Percentiles rank a stretch among this genome's conserved stretches.
These are phyloP conservation scores for Bombycilla garrulus DNA, from an alignment of 2,113 vertebrate species.

Conservation along the genomic window DNA sequence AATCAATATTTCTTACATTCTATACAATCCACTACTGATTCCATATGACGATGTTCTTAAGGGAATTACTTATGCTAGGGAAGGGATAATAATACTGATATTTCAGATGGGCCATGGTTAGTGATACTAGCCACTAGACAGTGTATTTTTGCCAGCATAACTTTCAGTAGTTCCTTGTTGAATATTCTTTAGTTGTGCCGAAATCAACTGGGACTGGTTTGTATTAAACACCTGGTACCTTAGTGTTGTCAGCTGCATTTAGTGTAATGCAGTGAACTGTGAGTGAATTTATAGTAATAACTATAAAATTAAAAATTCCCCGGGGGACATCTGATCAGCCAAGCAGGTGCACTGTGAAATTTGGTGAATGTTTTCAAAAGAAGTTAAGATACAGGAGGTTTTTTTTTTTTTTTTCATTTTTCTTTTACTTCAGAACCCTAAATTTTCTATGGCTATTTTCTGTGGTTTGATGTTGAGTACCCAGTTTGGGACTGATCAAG, in stretches of 20 bases:
- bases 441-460: not conserved
- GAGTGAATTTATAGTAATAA: not conserved
- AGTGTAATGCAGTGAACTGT: not conserved
- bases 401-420: not conserved
- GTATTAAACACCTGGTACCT: not conserved
- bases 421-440: not conserved
- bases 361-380: not conserved
- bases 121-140: not conserved
- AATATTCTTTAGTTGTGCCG: not conserved
- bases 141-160: not conserved
- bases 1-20: not conserved
- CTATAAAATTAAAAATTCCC: not conserved
- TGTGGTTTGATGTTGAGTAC: not conserved
- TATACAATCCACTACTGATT: not conserved
- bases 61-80: not conserved
- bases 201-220: not conserved
- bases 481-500: not conserved
- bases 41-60: not conserved
- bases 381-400: not conserved
- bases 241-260: not conserved
- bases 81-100: not conserved
- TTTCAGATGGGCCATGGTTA: not conserved
- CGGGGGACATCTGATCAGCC: not conserved
- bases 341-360: not conserved
- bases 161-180: not conserved